Percentiles rank a stretch among this genome's conserved stretches.
phyloP scores from a whole-genome alignment of 2,113 vertebrate genomes.

The Chitala chitala region DNA sequence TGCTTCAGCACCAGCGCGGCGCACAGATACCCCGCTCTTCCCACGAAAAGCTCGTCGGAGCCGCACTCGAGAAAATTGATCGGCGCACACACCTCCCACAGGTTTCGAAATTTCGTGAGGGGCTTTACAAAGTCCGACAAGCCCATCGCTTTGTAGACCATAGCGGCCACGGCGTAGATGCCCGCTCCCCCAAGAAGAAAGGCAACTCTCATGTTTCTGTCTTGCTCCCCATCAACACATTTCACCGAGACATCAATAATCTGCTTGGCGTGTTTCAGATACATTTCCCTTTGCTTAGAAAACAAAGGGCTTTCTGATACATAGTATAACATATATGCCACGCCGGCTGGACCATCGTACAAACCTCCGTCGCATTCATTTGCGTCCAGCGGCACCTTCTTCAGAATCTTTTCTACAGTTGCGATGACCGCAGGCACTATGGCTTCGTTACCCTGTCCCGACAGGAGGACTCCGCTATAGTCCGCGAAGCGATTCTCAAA shows the following conservation, averaged over 20 bases:
- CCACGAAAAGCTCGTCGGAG: constrained; percentile 84
- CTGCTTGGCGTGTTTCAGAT: constrained; percentile 71
- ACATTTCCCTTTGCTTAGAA: constrained; percentile 61
- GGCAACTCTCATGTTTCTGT: constrained; percentile 73
- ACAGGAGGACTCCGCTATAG: constrained; percentile 70
- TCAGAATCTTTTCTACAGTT: constrained; percentile 69
- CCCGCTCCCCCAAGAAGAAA: constrained; percentile 79
- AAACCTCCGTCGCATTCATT: constrained; percentile 70
- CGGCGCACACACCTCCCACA: constrained; percentile 71
- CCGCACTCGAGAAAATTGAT: constrained; percentile 79
- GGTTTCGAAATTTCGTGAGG: constrained; percentile 72
- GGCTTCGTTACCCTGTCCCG: constrained; percentile 58
- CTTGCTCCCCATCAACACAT: constrained; percentile 67
- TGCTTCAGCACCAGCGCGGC: constrained; percentile 78
- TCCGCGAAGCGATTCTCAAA: constrained; percentile 79
- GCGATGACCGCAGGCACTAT: constrained; percentile 64
- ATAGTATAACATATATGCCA: constrained; percentile 81
- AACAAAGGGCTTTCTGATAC: constrained; percentile 76
- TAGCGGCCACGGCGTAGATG: constrained; percentile 72
- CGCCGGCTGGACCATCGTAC: constrained; percentile 75
- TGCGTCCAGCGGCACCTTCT: constrained; percentile 55
- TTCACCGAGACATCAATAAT: constrained; percentile 73
- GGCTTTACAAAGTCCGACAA: constrained; percentile 66
- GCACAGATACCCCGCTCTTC: constrained; percentile 79
- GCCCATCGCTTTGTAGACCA: constrained; percentile 75